Conservation (phyloP, 2,888 invertebrate species). For the Hirudinaria manillensis region DNA sequence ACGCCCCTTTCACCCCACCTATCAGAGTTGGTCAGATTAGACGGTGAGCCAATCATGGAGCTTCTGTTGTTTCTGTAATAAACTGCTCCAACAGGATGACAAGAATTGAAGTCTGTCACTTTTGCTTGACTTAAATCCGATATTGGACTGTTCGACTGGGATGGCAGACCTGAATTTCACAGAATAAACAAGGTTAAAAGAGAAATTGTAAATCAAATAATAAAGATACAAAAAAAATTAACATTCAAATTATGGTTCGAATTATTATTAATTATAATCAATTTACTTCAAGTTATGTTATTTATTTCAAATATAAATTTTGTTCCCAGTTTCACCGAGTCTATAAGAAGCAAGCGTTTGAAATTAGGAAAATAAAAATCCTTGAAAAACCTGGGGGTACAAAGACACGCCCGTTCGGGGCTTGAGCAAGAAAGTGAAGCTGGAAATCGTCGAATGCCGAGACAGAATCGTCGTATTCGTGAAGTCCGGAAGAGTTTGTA, state of each 20-base stretch:
- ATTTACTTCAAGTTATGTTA: too few species aligned
- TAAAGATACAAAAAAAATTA: too few species aligned
- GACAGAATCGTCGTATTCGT: conserved; percentile 5
- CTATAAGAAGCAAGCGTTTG: too few species aligned
- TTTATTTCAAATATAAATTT: too few species aligned
- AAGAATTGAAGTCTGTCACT: neutral
- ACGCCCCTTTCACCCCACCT: conserved; percentile 10
- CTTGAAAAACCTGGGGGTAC: conserved; percentile 8
- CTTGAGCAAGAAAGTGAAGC: conserved; percentile 12
- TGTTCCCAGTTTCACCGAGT: too few species aligned
- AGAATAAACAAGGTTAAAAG: too few species aligned
- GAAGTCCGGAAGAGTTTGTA: neutral
- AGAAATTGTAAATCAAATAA: too few species aligned
- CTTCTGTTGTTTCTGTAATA: conserved; percentile 6
- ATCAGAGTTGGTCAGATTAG: neutral
- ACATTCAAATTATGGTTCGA: too few species aligned
- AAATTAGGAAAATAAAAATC: neutral
- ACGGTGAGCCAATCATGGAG: conserved; percentile 1
- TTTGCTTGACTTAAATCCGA: neutral
- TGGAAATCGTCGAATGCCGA: conserved; percentile 10
- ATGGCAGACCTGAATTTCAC: neutral
- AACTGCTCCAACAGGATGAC: neutral
- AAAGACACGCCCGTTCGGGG: conserved; percentile 13
- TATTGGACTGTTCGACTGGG: neutral
- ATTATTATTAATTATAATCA: too few species aligned